These are phyloP conservation scores for Lepidurus couesii DNA, from an alignment of 1,140 invertebrate species.

Conservation along the genomic window DNA sequence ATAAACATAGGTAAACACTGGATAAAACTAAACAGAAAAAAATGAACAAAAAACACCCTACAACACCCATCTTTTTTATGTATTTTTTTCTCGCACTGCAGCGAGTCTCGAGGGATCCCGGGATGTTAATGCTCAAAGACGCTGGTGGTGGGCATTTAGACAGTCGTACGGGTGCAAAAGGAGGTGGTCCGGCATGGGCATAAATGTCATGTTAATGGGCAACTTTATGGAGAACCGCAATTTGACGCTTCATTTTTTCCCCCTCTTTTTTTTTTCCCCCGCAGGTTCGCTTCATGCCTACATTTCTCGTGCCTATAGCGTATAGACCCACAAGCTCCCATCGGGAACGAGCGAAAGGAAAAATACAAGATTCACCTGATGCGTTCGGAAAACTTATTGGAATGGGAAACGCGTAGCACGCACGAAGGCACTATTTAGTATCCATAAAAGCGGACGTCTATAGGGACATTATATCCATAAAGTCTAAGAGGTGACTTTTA, in stretches of 20 bases:
- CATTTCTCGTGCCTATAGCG: neutral
- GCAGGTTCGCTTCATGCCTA: neutral
- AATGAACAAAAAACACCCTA: neutral
- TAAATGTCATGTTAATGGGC: constrained; percentile 19
- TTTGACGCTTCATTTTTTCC: constrained; percentile 18
- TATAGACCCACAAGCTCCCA: neutral
- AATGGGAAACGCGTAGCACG: constrained; percentile 17
- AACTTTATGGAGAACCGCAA: constrained; percentile 22
- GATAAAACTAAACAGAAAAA: neutral
- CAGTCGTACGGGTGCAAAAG: constrained; percentile 6
- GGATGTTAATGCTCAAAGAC: constrained; percentile 14
- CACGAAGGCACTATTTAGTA: constrained; percentile 5
- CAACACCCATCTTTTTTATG: neutral
- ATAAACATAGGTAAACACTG: neutral
- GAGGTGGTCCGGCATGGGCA: constrained; percentile 20
- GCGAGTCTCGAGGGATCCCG: neutral
- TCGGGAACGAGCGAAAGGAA: neutral
- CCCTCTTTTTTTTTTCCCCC: neutral
- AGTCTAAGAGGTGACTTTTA: neutral
- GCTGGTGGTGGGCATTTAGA: constrained; percentile 18
- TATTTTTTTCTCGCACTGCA: neutral
- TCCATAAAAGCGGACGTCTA: constrained; percentile 9
- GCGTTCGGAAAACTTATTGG: constrained; percentile 13
- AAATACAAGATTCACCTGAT: constrained; percentile 2
- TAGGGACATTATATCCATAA: constrained; percentile 9